Evolutionary conservation across 1,140 invertebrate genomes (phyloP).

Genomic region (Eueides isabella): DNA sequence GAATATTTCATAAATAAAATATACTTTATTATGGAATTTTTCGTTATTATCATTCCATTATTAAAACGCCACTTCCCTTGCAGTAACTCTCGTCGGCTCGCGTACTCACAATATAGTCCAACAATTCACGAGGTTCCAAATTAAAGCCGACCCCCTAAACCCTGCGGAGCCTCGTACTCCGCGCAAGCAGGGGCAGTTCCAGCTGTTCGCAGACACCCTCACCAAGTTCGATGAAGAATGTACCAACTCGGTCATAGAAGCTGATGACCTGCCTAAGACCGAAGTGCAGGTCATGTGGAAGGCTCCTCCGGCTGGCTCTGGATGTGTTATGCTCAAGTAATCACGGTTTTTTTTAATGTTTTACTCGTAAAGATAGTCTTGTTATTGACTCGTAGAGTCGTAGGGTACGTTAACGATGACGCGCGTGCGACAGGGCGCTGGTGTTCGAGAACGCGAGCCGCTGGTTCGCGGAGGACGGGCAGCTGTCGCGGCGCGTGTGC

Average conservation of each 20-base stretch:
- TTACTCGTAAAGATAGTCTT: too few species aligned
- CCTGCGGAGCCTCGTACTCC: slow-evolving; percentile 72
- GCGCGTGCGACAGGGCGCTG: slow-evolving; percentile 91
- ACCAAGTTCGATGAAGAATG: slow-evolving; percentile 93
- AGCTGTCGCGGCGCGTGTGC: slow-evolving; percentile 91
- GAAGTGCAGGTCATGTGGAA: slow-evolving; percentile 96
- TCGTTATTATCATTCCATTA: too few species aligned
- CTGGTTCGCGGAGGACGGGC: slow-evolving; percentile 96
- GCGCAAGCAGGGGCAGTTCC: slow-evolving; percentile 87
- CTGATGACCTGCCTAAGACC: slow-evolving; percentile 89
- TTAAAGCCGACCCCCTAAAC: slow-evolving; percentile 88
- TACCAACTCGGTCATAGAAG: slow-evolving; percentile 92
- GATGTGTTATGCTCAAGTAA: slow-evolving; percentile 92
- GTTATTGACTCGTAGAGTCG: too few species aligned
- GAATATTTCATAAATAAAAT: too few species aligned
- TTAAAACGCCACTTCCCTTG: too few species aligned
- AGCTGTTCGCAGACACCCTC: slow-evolving; percentile 90
- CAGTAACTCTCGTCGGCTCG: slow-evolving; percentile 90
- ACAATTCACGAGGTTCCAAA: slow-evolving; percentile 91
- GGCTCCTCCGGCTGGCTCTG: slow-evolving; percentile 91
- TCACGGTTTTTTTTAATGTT: slow-evolving; percentile 46
- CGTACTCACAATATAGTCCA: slow-evolving; percentile 88
- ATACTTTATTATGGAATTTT: too few species aligned
- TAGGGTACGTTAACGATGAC: too few species aligned
- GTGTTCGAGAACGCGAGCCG: slow-evolving; percentile 90